phyloP scores from a whole-genome alignment of 2,888 invertebrate genomes.

The Isoperla grammatica region DNA sequence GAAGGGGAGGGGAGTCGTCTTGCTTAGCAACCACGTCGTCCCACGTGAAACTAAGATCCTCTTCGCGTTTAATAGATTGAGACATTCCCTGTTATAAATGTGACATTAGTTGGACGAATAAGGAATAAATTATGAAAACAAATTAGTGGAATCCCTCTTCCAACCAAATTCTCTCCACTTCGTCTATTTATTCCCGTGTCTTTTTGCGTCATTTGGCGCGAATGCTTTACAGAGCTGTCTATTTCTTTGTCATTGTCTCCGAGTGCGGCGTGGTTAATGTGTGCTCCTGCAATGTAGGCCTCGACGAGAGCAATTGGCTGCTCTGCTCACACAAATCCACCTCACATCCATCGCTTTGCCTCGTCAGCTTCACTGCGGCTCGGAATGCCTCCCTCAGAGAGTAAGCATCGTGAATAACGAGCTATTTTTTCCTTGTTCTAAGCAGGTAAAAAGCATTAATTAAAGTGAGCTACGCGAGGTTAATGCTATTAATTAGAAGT shows the following conservation, averaged over 20 bases:
- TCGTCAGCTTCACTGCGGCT: slow-evolving; percentile 5
- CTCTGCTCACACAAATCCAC: slow-evolving; percentile 23
- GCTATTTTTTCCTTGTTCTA: slow-evolving; percentile 28
- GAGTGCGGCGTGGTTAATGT: slow-evolving; percentile 15
- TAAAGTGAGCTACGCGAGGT: slow-evolving; percentile 27
- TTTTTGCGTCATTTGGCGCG: slow-evolving; percentile 17
- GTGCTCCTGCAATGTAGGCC: slow-evolving; percentile 2
- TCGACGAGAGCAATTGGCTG: slow-evolving; percentile 19
- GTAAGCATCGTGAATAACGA: slow-evolving; percentile 23
- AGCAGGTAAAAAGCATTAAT: slow-evolving; percentile 32
- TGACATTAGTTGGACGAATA: slow-evolving; percentile 18
- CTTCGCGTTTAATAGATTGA: slow-evolving; percentile 12
- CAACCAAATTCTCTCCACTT: neutral
- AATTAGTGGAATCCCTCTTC: slow-evolving; percentile 12
- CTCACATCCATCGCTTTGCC: slow-evolving; percentile 21
- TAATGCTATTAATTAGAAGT: slow-evolving; percentile 32
- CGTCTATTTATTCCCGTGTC: slow-evolving; percentile 13
- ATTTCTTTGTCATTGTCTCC: slow-evolving; percentile 8
- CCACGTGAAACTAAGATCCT: slow-evolving; percentile 8
- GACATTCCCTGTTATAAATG: slow-evolving; percentile 13
- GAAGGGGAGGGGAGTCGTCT: neutral
- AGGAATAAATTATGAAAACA: slow-evolving; percentile 18
- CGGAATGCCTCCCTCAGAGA: neutral
- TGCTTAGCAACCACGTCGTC: neutral
- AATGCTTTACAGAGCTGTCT: slow-evolving; percentile 13